Evolutionary conservation across 2,888 invertebrate genomes (phyloP), one percentile per base, ranked within the genome.

Genomic region (Melipona bicolor): DNA sequence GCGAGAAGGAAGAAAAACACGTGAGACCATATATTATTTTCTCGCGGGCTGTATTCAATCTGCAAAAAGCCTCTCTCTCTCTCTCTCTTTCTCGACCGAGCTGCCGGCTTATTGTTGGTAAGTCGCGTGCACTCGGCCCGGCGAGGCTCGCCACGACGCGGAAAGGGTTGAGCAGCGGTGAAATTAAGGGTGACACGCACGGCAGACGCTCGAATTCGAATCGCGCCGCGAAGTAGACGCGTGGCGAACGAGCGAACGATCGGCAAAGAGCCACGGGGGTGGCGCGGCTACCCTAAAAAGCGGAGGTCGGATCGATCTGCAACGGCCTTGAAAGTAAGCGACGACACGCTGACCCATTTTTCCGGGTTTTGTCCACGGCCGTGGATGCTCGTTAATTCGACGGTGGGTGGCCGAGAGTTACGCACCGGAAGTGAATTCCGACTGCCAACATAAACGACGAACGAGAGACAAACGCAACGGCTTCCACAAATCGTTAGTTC

Each of bases 261-360:
- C 67, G 52, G 71, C 61, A 64, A 27, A 72, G 27, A 64, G n/a
- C 24, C 24, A 59, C 50, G 49, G 3, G 3, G 43, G 27, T 3
- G 50, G 19, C 27, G 24, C 19, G 50, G 65, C 36, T 61, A 54
- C 59, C 70, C 77, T 68, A 77, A 84, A 85, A 88, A 79, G 64
- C 69, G 72, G 71, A 68, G 65, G 65, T 79, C 70, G 75, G 64
- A 84, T 87, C 88, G 88, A 88, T 88, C 83, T 80, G 61, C 76
- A 69, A 32, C 80, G 82, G 68, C 88, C 87, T 85, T 88, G 88
- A 87, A 87, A 87, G 86, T 87, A 81, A 64, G 76, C 79, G 80
- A 86, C 87, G 88, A 87, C 85, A 86, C 72, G 73, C 72, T 87
- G 86, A 87, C 87, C 87, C 77, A 86, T 86, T 88, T 88, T 87